Conservation (phyloP, 2,888 invertebrate genomes). For the Diaperis boleti region DNA sequence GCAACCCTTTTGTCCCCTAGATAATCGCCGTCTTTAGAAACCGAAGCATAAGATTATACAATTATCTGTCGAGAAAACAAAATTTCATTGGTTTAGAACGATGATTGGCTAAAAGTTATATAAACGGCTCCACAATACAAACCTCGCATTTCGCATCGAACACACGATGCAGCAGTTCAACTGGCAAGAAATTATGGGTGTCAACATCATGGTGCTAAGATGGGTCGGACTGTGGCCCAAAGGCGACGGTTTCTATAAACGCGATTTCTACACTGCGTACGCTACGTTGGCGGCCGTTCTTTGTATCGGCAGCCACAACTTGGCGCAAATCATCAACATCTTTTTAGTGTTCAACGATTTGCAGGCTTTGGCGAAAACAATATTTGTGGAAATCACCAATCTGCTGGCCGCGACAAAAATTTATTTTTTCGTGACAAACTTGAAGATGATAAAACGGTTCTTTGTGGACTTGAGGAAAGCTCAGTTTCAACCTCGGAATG, state of each 20-base stretch:
- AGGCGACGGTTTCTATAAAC: neutral
- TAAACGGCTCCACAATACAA: too few species aligned
- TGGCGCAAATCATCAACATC: neutral
- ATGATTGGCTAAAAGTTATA: too few species aligned
- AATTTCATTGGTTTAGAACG: neutral
- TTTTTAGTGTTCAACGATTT: neutral
- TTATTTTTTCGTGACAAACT: slow-evolving; percentile 2
- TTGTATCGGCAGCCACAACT: neutral
- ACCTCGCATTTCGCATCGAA: neutral
- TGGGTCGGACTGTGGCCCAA: neutral
- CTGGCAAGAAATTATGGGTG: neutral
- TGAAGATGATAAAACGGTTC: slow-evolving; percentile 4
- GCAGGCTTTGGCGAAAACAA: slow-evolving; percentile 9
- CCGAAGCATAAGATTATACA: neutral
- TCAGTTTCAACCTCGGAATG: slow-evolving; percentile 41
- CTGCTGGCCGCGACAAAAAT: slow-evolving; percentile 12
- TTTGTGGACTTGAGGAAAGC: slow-evolving; percentile 24
- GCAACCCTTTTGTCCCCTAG: neutral
- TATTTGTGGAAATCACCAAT: slow-evolving; percentile 11
- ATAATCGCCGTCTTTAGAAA: neutral
- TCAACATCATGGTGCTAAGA: neutral
- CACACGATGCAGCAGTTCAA: neutral
- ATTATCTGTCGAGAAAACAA: neutral
- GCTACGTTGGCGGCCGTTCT: neutral
- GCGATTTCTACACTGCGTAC: neutral